Conservation (phyloP, 92 coral and sea anemone genomes). For the Meandrina meandrites region DNA sequence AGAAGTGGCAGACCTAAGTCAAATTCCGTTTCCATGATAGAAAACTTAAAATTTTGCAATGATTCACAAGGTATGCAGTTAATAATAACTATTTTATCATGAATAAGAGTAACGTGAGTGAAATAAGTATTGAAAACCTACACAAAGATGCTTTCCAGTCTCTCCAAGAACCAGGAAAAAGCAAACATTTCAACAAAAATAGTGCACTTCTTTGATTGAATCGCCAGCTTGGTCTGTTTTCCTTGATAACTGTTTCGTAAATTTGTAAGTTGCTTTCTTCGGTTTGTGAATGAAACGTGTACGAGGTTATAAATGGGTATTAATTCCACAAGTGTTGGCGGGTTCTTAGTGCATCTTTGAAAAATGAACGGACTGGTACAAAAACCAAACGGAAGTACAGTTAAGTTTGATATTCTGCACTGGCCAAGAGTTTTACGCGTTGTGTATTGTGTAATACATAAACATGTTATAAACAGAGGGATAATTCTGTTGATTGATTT, state of each 20-base stretch:
- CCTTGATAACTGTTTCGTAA: not conserved
- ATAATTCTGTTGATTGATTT: no score
- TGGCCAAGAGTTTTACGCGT: not conserved
- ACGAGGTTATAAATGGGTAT: not conserved
- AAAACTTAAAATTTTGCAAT: not conserved
- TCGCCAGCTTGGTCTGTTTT: not conserved
- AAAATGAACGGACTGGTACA: not conserved
- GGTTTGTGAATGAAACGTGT: not conserved
- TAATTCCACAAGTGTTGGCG: not conserved
- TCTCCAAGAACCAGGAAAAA: not conserved
- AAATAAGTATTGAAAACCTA: not conserved
- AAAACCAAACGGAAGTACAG: not conserved
- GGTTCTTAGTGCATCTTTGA: not conserved
- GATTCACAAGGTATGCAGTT: constrained; percentile 5
- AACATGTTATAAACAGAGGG: not conserved
- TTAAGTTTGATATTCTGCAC: not conserved
- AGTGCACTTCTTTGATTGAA: not conserved
- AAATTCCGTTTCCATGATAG: not conserved
- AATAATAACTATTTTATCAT: not conserved
- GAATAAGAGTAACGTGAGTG: not conserved
- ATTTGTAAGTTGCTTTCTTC: not conserved
- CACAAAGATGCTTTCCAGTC: not conserved
- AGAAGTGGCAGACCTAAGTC: not conserved
- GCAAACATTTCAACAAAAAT: not conserved
- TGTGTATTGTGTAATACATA: not conserved